These are phyloP conservation scores for Leucosticte australis DNA, from an alignment of 2,113 vertebrate species.

Conservation along the genomic window DNA sequence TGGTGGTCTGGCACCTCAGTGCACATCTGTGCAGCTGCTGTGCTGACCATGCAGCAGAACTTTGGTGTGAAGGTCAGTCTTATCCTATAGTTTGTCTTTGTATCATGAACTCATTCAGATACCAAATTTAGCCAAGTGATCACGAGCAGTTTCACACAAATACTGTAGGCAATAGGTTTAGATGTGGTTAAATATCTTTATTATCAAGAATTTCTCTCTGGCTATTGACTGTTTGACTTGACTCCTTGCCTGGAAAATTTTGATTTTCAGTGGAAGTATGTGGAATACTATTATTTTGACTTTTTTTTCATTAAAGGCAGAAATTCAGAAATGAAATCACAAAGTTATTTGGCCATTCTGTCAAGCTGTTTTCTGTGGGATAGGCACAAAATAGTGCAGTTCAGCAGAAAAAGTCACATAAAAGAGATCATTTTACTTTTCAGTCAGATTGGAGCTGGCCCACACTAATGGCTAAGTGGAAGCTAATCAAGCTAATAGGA, in stretches of 20 bases:
- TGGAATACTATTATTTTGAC: not conserved
- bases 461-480: not conserved
- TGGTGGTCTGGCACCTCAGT: not conserved
- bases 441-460: not conserved
- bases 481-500: not conserved
- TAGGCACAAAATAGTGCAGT: not conserved
- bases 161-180: not conserved
- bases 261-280: not conserved
- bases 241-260: not conserved
- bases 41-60: rapidly evolving
- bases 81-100: not conserved
- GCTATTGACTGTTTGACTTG: not conserved
- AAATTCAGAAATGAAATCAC: not conserved
- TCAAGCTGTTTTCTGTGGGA: not conserved
- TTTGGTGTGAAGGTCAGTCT: not conserved
- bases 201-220: not conserved
- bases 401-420: not conserved
- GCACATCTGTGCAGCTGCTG: not conserved
- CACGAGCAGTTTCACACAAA: not conserved
- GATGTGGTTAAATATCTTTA: not conserved
- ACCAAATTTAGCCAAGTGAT: not conserved
- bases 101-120: not conserved
- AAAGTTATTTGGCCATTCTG: not conserved
- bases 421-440: not conserved
- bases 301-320: not conserved